Evolutionary conservation across 2,888 invertebrate species (phyloP).

Genomic region (Scaptomyza tumidula): DNA sequence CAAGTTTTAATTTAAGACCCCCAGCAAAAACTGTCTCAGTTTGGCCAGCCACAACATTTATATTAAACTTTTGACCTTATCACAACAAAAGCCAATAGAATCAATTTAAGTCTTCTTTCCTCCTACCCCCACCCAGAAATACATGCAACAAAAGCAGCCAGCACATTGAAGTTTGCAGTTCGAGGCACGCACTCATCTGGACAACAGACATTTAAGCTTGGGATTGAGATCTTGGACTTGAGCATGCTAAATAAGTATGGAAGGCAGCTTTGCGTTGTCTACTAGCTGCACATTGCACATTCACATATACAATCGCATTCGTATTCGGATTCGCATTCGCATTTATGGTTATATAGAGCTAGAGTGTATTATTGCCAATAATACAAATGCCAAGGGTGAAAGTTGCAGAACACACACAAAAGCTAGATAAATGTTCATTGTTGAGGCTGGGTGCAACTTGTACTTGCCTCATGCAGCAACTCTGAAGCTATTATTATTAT

Average conservation of each 20-base stretch:
- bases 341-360: conserved; percentile 2
- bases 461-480: conserved; percentile 18
- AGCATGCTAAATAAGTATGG: conserved; percentile 20
- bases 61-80: conserved; percentile 78
- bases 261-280: conserved; percentile 12
- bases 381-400: conserved; percentile 66
- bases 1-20: conserved; percentile 66
- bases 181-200: conserved; percentile 31
- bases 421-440: conserved; percentile 49
- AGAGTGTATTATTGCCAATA: conserved; percentile 65
- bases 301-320: conserved; percentile 18
- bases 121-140: conserved; percentile 9
- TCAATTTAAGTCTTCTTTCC: conserved; percentile 58
- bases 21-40: conserved; percentile 57
- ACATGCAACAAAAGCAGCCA: conserved; percentile 25
- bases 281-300: conserved; percentile 35
- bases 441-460: conserved; percentile 26
- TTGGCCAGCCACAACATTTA: conserved; percentile 75
- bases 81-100: conserved; percentile 75
- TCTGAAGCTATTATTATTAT: conserved; percentile 22
- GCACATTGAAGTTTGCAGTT: conserved; percentile 26
- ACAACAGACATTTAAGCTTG: conserved; percentile 11
- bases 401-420: conserved; percentile 43
- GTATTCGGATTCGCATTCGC: conserved; percentile 16
- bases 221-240: conserved; percentile 19